Evolutionary conservation across 2,888 invertebrate genomes (phyloP).

Genomic region (Synergus japonicus): DNA sequence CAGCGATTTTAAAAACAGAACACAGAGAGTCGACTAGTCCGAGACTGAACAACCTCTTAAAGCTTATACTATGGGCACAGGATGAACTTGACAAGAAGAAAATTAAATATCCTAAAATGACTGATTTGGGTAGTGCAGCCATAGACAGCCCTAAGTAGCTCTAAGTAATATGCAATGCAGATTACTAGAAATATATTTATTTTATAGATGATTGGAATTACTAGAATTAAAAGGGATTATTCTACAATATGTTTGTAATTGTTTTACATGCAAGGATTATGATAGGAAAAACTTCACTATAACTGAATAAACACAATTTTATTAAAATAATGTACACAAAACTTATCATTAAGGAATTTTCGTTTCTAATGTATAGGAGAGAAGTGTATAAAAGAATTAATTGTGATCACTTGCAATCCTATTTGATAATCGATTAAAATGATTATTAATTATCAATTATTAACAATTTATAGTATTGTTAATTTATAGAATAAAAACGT

Average conservation of each 20-base stretch:
- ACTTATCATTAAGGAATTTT: conserved; percentile 4
- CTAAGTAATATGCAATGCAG: conserved; percentile 42
- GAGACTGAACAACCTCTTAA: conserved; percentile 92
- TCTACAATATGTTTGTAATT: conserved; percentile 27
- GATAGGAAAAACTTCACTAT: background rate
- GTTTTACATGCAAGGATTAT: conserved; percentile 20
- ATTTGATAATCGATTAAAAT: background rate
- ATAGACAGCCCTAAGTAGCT: conserved; percentile 86
- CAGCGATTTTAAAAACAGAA: conserved; percentile 97
- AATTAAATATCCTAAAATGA: conserved; percentile 97
- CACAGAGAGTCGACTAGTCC: conserved; percentile 94
- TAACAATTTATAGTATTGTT: conserved; percentile 14
- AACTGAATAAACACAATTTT: conserved; percentile 13
- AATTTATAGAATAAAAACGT: conserved; percentile 12
- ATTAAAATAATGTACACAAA: conserved; percentile 27
- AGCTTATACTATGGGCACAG: conserved; percentile 97
- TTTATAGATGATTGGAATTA: conserved; percentile 23
- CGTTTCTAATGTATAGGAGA: conserved; percentile 13
- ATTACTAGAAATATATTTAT: conserved; percentile 34
- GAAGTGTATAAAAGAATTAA: conserved; percentile 14
- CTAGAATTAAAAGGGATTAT: conserved; percentile 6
- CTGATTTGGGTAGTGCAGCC: conserved; percentile 90
- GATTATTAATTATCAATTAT: too few species aligned
- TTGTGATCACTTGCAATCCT: conserved; percentile 31
- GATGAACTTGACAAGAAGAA: conserved; percentile 96